Evolutionary conservation across 2,113 vertebrate species (phyloP), one percentile per base, ranked within the genome.

Genomic region (Vulpes ferrilata): DNA sequence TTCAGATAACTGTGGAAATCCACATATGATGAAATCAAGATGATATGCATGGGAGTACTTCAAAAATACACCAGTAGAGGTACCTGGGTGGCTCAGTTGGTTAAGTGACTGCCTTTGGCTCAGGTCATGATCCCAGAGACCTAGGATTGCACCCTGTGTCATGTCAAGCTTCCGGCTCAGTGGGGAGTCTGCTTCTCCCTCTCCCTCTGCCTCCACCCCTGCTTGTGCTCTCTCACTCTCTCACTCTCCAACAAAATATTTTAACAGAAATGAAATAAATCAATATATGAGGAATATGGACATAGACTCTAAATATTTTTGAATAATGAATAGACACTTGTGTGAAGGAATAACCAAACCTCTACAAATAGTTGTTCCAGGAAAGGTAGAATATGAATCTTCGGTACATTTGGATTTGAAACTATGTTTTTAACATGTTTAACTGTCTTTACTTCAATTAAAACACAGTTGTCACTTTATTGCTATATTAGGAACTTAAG

Each of bases 1-100:
- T 94, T 74, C 27, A 43, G 32, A 20, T n/a, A 80, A 81, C 10
- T 2, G 4, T 20, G 88, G 13, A 83, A 20, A 23, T 38, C 43
- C 51, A 69, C 32, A n/a, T 74, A 81, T 96, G 80, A 62, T 73
- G 6, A 78, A 76, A 88, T 7, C 69, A 81, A 97, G 80, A 62
- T 73, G 6, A 78, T 80, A 88, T 7, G 12, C 23, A 22, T 13
- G 8, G 10, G 7, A 73, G 9, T 53, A 35, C n/a, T 32, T 86
- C 74, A 23, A 97, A 87, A 64, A 79, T 51, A 83, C 20, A 38
- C 19, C 17, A 19, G 48, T 32, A 38, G 43, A 43, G 43, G 43
- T 43, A 43, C 43, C 6, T 43, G 43, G 43, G 43, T 43, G 43
- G 43, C 43, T 43, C 43, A 43, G 43, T 43, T 43, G 43, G 43